Evolutionary conservation across 1,140 invertebrate genomes (phyloP).

Genomic region (Cyrtorhinus lividipennis): DNA sequence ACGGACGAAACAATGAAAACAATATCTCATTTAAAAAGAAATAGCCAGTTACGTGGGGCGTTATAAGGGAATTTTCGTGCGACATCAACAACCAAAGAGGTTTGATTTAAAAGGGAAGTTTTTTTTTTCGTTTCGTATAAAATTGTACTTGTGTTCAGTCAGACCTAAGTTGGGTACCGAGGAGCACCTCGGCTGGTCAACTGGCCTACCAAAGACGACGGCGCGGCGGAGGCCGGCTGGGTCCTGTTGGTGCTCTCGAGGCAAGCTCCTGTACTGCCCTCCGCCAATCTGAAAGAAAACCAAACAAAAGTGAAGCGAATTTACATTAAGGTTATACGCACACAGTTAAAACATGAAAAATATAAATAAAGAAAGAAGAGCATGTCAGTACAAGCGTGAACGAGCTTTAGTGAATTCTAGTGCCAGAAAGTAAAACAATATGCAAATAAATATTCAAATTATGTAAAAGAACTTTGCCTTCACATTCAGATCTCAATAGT

Average conservation of each 20-base stretch:
- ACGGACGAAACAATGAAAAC: no score
- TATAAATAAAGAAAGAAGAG: no score
- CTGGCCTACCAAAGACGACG: slow-evolving; percentile 51
- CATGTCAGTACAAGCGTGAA: slow-evolving; percentile 7
- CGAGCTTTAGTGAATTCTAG: slow-evolving; percentile 18
- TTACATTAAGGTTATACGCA: no score
- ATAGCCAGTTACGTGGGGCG: no score
- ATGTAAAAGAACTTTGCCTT: no score
- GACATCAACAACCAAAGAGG: slow-evolving; percentile 4
- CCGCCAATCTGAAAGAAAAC: slow-evolving; percentile 37
- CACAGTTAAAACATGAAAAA: no score
- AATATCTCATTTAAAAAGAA: no score
- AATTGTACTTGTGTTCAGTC: slow-evolving; percentile 7
- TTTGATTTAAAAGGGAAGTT: no score
- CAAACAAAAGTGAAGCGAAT: background rate
- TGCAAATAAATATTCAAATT: no score
- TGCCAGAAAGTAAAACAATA: no score
- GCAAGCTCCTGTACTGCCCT: slow-evolving; percentile 60
- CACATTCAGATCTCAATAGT: no score
- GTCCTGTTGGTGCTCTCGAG: slow-evolving; percentile 37
- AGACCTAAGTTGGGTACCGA: slow-evolving; percentile 84
- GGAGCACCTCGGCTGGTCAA: slow-evolving; percentile 44
- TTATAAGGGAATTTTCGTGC: background rate
- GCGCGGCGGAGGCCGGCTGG: slow-evolving; percentile 34
- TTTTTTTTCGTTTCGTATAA: no score